phyloP scores from a whole-genome alignment of 2,797 vertebrate species.

The Chelonia mydas region DNA sequence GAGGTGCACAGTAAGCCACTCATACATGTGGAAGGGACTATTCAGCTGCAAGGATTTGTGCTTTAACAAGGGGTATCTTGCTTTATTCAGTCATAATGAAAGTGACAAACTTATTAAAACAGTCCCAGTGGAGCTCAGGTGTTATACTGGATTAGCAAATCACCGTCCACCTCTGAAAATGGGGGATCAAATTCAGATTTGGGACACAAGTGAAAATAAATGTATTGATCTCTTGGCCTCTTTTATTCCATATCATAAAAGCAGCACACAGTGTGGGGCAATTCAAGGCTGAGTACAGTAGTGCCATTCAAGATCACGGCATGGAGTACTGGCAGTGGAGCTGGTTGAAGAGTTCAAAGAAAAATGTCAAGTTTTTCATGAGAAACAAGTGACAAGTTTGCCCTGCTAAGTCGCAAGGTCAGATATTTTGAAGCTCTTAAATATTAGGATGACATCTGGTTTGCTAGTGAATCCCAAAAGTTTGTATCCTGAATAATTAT shows the following conservation, averaged over 20 bases:
- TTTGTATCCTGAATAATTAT: neutral
- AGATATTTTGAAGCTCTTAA: neutral
- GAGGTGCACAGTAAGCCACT: neutral
- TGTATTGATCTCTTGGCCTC: neutral
- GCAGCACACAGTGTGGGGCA: neutral
- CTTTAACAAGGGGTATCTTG: neutral
- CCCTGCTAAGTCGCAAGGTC: accelerated
- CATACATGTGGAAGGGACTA: neutral
- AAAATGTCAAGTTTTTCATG: neutral
- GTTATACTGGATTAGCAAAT: neutral
- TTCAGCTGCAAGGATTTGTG: neutral
- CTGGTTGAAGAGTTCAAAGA: neutral
- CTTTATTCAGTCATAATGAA: neutral
- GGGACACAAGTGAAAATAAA: neutral
- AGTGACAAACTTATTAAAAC: neutral
- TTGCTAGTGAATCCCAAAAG: neutral
- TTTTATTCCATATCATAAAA: neutral
- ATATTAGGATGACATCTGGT: neutral
- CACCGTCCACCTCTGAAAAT: neutral
- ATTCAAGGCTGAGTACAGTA: neutral
- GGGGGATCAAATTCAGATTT: neutral
- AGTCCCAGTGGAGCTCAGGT: neutral
- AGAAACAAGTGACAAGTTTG: neutral
- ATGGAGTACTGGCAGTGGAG: neutral
- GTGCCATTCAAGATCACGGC: neutral